Percentiles rank a stretch among this genome's conserved stretches.
These are phyloP conservation scores for Streptopelia turtur DNA, from an alignment of 2,797 vertebrate genomes.

Conservation along the genomic window DNA sequence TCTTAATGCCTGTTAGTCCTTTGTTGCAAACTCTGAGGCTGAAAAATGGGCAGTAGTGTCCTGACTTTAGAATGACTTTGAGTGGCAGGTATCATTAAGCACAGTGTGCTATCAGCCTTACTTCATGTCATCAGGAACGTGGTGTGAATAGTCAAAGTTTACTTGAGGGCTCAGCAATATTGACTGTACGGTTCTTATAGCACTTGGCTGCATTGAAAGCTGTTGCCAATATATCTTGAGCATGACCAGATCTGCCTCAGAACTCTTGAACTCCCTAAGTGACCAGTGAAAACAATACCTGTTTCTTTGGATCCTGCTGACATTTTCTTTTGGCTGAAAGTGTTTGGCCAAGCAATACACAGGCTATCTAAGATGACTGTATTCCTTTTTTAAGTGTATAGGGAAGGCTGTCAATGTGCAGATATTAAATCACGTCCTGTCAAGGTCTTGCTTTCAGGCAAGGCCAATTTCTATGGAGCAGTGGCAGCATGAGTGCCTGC, in stretches of 20 bases:
- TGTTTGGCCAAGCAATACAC: background rate
- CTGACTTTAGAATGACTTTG: background rate
- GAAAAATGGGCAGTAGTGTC: background rate
- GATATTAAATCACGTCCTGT: background rate
- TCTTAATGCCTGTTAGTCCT: background rate
- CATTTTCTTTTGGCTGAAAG: background rate
- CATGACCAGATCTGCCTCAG: background rate
- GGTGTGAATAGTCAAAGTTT: background rate
- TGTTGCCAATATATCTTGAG: background rate
- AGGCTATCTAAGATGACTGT: background rate
- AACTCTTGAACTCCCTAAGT: background rate
- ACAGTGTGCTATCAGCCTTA: background rate
- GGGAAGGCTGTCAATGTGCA: background rate
- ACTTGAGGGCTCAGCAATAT: background rate
- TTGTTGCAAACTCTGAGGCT: background rate
- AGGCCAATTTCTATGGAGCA: background rate
- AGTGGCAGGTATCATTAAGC: background rate
- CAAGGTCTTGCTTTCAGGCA: background rate
- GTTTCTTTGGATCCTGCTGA: background rate
- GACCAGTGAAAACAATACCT: background rate
- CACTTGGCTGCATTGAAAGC: background rate
- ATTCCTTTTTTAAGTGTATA: background rate
- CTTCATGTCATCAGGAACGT: background rate
- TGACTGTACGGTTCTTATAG: background rate
- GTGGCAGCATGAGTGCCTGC: accelerated